phyloP scores from a whole-genome alignment of 23 tunicate genomes.

The Ciona savignyi region DNA sequence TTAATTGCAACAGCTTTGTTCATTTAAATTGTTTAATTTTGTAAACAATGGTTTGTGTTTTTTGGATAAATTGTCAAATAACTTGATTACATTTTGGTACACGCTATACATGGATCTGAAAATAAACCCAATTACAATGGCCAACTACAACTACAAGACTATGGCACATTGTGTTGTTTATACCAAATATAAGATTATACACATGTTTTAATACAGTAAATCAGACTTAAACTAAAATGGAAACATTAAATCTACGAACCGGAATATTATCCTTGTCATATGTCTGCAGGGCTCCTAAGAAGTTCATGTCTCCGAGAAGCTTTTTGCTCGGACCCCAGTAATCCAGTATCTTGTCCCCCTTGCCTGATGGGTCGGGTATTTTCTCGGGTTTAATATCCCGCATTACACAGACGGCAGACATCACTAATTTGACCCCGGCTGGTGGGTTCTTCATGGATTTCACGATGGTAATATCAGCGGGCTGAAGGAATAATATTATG shows the following conservation, averaged over 20 bases:
- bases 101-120: background rate
- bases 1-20: too few relatives aligned
- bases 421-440: constrained; percentile 95
- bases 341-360: constrained; percentile 85
- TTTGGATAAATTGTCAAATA: background rate
- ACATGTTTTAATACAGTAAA: too few relatives aligned
- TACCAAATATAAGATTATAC: too few relatives aligned
- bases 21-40: background rate
- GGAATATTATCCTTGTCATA: constrained; percentile 98
- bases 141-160: background rate
- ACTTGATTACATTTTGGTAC: background rate
- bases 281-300: constrained; percentile 60
- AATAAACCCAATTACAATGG: background rate
- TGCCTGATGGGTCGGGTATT: constrained; percentile 90
- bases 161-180: background rate
- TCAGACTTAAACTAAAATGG: too few relatives aligned
- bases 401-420: constrained; percentile 98
- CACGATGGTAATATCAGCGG: constrained; percentile 94
- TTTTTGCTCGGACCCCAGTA: constrained; percentile 99
- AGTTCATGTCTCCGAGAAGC: constrained; percentile 90
- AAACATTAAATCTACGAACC: constrained; percentile 15
- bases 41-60: background rate
- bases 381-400: constrained; percentile 93
- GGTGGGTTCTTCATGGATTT: constrained; percentile 97
- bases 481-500: constrained; percentile 28